Evolutionary conservation across 2,888 invertebrate genomes (phyloP).

Genomic region (Synergus gifuensis): DNA sequence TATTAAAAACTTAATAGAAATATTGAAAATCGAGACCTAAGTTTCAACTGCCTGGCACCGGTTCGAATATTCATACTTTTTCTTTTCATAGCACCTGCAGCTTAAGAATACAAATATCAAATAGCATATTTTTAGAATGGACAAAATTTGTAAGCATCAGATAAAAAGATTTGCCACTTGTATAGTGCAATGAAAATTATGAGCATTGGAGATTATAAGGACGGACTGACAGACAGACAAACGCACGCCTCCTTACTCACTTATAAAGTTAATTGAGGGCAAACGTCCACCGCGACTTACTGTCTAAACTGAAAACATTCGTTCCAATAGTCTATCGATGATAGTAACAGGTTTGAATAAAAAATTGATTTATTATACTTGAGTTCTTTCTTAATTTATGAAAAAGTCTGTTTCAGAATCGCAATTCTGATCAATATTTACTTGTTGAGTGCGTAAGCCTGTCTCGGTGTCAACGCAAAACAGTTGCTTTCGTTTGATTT

Average conservation of each 20-base stretch:
- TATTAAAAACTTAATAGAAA: too few relatives aligned
- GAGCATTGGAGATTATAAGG: conserved; percentile 49
- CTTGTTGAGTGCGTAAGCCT: background rate
- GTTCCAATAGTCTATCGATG: conserved; percentile 20
- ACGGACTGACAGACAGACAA: conserved; percentile 66
- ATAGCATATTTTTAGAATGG: background rate
- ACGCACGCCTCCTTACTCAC: conserved; percentile 77
- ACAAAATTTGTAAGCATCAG: background rate
- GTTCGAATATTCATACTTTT: too few relatives aligned
- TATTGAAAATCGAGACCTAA: too few relatives aligned
- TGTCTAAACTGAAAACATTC: conserved; percentile 75
- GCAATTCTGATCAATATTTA: background rate
- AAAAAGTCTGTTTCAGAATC: background rate
- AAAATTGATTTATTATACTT: background rate
- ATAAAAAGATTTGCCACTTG: conserved; percentile 56
- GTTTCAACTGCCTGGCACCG: too few relatives aligned
- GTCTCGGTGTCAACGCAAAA: background rate
- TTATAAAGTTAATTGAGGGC: conserved; percentile 78
- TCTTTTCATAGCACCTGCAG: too few relatives aligned
- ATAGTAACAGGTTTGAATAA: background rate
- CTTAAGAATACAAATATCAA: background rate
- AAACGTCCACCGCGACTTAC: conserved; percentile 75
- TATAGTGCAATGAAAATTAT: conserved; percentile 54
- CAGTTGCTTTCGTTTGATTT: conserved; percentile 3
- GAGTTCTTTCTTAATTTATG: background rate